Base-by-base conservation (phyloP, 2,888 invertebrate genomes). In the Cheilosia variabilis region DNA sequence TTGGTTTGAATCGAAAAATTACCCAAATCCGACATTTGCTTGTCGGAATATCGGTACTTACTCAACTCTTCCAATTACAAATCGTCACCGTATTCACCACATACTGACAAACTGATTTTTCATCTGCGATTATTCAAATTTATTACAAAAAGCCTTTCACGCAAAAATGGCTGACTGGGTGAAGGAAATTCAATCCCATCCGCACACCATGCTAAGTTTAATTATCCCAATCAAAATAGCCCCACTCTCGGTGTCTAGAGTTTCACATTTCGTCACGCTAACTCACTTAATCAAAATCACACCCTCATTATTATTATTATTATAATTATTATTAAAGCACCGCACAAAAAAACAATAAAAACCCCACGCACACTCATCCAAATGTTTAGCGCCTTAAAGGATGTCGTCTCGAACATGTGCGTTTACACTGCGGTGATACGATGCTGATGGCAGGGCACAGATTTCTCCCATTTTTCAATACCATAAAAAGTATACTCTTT, bases 231-330 rank as follows among this genome's bases (percentile, higher is more conserved):
- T 83, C 72, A 68, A 78, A 50, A 76, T 86, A 66, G 58, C 52
- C 63, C 58, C 65, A 52, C 58, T 58, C 27, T 58, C 72, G 66
- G 19, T 10, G 55, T n/a, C 41, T 13, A 2, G 45, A 10, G 24
- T 22, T 62, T 31, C 69, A 66, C 72, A 82, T 27, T 79, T 69
- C 73, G 63, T 83, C 79, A 83, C 69, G 69, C 69, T 58, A 60
- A 63, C 66, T 76, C 69, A 80, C 69, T 75, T 76, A 57, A 80
- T 86, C 84, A 80, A 79, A 79, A 75, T 47, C 58, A 60, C 65
- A 57, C 63, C 52, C 73, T 52, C 52, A 47, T 62, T 55, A 69
- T 80, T 45, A 66, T 83, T 66, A 47, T 77, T 62, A 76, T 81
- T 52, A 62, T 63, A n/a, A 81, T 81, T 50, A 71, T 72, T 76